Evolutionary conservation across 1,140 invertebrate genomes (phyloP).

Genomic region (Eubasilissa regina): DNA sequence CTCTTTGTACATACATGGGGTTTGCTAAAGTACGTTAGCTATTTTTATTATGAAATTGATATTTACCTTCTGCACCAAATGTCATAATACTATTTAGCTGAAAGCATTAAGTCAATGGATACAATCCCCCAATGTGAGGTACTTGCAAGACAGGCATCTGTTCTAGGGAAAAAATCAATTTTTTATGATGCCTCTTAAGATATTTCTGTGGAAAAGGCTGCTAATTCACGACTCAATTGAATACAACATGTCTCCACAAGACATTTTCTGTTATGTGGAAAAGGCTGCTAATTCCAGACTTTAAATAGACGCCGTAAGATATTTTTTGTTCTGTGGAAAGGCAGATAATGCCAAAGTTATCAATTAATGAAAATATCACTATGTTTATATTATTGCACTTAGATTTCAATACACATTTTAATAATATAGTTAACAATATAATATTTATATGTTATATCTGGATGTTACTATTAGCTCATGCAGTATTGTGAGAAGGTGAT

Average conservation of each 20-base stretch:
- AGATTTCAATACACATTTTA: constrained; percentile 53
- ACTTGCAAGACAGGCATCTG: no score
- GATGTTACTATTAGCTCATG: constrained; percentile 57
- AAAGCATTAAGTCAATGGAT: background rate
- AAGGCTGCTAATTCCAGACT: no score
- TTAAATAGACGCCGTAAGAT: no score
- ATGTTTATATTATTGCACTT: constrained; percentile 52
- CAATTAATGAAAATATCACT: constrained; percentile 20
- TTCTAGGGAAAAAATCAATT: no score
- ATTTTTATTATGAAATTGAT: constrained; percentile 38
- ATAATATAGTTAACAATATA: constrained; percentile 51
- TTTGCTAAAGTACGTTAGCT: constrained; percentile 29
- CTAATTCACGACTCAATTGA: no score
- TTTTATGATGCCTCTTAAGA: no score
- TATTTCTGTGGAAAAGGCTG: no score
- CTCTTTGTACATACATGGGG: constrained; percentile 2
- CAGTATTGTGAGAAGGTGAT: constrained; percentile 44
- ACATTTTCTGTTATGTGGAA: no score
- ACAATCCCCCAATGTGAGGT: no score
- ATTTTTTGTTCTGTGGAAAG: background rate
- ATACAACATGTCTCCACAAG: no score
- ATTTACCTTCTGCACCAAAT: background rate
- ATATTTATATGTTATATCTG: constrained; percentile 56
- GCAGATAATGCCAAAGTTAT: constrained; percentile 34
- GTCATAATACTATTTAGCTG: background rate